phyloP scores from a whole-genome alignment of 2,113 vertebrate genomes.

The human (Homo sapiens) region DNA sequence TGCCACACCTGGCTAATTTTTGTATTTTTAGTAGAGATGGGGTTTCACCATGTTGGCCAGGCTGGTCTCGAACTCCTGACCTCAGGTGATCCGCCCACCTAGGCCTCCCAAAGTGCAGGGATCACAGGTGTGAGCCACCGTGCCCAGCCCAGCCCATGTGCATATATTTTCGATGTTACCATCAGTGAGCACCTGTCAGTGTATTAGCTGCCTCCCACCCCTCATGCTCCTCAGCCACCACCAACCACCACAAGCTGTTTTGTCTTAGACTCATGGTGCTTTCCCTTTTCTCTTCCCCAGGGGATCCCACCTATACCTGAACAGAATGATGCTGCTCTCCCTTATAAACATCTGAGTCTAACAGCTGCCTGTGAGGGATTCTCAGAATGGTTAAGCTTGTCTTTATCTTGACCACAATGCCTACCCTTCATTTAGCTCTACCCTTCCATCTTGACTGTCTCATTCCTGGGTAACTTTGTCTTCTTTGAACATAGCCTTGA shows the following conservation, averaged over 20 bases:
- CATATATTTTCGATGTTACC: neutral
- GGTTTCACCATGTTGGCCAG: no score
- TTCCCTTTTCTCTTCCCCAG: neutral
- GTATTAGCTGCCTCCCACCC: neutral
- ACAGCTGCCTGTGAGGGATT: neutral
- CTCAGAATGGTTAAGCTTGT: neutral
- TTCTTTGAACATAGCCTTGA: neutral
- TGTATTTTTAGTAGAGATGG: no score
- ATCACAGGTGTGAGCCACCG: no score
- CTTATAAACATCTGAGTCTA: neutral
- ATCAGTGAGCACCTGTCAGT: neutral
- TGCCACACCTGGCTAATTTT: no score
- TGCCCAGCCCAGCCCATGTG: neutral
- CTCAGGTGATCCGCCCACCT: no score
- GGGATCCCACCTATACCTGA: neutral
- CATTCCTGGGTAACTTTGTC: neutral
- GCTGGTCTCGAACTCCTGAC: no score
- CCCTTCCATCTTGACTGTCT: neutral
- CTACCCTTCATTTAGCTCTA: neutral
- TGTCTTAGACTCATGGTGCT: neutral
- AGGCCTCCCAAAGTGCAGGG: no score
- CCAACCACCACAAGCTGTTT: neutral
- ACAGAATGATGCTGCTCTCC: neutral
- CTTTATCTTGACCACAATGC: constrained; percentile 27
- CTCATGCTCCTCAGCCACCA: neutral